Conservation (phyloP, 2,113 vertebrate species). For the Caranx ignobilis region DNA sequence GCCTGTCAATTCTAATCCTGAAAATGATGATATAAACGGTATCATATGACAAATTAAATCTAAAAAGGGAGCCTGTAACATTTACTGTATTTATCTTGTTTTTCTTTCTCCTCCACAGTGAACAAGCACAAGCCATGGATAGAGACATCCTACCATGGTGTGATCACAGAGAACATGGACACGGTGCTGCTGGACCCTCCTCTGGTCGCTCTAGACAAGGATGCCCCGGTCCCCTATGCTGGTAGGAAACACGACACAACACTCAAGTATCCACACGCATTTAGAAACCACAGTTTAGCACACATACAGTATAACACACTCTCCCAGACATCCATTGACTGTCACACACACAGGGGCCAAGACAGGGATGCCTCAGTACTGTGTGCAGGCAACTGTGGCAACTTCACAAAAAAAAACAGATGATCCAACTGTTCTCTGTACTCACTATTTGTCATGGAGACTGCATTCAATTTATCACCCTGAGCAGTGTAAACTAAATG, state of each 20-base stretch:
- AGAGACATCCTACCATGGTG: constrained; percentile 96
- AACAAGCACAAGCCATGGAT: constrained; percentile 99
- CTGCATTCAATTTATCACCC: constrained; percentile 62
- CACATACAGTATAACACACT: not conserved
- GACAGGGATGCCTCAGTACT: constrained; percentile 37
- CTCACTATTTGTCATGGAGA: constrained; percentile 65
- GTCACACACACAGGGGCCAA: not conserved
- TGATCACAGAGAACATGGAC: constrained; percentile 96
- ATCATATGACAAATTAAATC: too few relatives aligned
- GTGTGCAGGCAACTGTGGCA: constrained; percentile 54
- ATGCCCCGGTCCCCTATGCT: constrained; percentile 94
- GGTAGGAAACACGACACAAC: constrained; percentile 81
- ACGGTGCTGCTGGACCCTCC: constrained; percentile 97
- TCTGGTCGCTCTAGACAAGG: constrained; percentile 96
- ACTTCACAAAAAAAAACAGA: constrained; percentile 56
- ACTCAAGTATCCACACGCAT: not conserved
- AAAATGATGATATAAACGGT: not conserved
- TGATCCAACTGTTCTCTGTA: constrained; percentile 50
- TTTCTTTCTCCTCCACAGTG: constrained; percentile 80
- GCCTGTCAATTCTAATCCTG: not conserved
- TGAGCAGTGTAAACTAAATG: constrained; percentile 37
- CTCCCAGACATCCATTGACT: constrained; percentile 6
- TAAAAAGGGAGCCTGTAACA: not conserved
- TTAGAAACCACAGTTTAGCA: not conserved
- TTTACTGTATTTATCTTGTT: constrained; percentile 10